These are phyloP conservation scores for Lasioglossum albipes DNA, from an alignment of 1,140 invertebrate genomes.

Conservation along the genomic window DNA sequence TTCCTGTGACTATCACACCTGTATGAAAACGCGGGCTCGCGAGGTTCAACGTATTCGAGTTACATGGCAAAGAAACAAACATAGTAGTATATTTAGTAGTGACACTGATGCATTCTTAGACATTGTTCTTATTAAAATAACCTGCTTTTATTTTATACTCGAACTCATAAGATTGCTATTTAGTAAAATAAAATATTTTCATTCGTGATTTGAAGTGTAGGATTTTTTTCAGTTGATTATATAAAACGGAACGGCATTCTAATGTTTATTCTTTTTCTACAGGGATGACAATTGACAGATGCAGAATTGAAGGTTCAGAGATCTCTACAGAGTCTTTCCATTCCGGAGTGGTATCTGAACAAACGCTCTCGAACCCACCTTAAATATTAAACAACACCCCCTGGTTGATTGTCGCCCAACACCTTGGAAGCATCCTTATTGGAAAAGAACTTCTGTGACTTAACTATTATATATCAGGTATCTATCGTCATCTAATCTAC, in stretches of 20 bases:
- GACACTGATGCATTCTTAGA: too few species aligned
- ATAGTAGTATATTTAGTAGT: too few species aligned
- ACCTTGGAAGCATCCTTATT: constrained; percentile 40
- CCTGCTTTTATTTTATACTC: too few species aligned
- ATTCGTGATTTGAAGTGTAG: too few species aligned
- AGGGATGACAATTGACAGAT: constrained; percentile 71
- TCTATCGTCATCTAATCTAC: background rate
- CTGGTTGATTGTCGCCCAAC: constrained; percentile 50
- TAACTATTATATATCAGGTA: constrained; percentile 5
- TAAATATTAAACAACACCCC: constrained; percentile 61
- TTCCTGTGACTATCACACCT: too few species aligned
- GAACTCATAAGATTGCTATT: too few species aligned
- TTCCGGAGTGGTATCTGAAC: constrained; percentile 83
- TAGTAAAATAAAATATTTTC: too few species aligned
- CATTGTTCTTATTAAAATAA: too few species aligned
- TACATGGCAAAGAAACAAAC: background rate
- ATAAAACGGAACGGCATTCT: too few species aligned
- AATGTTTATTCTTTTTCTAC: background rate
- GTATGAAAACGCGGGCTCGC: background rate
- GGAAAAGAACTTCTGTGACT: background rate
- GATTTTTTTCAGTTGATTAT: too few species aligned
- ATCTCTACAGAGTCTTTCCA: constrained; percentile 81
- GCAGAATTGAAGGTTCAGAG: constrained; percentile 81
- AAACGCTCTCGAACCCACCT: constrained; percentile 58
- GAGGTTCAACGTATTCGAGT: background rate